Percentiles rank a stretch among this genome's conserved stretches.
phyloP scores from a whole-genome alignment of 2,113 vertebrate species.

The Illadopsis cleaveri region DNA sequence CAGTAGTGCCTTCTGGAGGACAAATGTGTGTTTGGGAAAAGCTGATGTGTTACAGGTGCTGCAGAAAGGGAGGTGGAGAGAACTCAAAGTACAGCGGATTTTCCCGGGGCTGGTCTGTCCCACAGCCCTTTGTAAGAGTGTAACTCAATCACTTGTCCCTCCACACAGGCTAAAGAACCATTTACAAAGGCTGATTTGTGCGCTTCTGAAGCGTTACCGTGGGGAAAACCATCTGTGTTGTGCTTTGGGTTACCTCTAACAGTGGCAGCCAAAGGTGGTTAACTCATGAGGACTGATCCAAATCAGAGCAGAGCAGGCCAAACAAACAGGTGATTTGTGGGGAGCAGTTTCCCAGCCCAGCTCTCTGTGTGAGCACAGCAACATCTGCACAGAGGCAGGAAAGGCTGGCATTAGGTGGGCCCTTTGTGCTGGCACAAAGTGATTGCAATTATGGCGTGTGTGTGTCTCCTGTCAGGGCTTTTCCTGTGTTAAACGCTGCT shows the following conservation, averaged over 20 bases:
- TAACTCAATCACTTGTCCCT: background rate
- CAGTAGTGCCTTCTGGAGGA: background rate
- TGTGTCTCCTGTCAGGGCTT: background rate
- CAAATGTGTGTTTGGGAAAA: background rate
- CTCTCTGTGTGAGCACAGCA: background rate
- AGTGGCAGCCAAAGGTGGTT: background rate
- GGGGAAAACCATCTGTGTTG: background rate
- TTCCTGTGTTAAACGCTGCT: background rate
- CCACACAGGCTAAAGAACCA: background rate
- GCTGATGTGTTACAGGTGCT: background rate
- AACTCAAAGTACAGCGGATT: background rate
- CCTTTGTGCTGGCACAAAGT: background rate
- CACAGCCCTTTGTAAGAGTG: background rate
- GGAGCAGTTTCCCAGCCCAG: background rate
- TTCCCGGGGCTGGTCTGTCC: background rate
- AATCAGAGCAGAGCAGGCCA: background rate
- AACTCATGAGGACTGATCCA: background rate
- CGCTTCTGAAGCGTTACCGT: background rate
- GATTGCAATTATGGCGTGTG: accelerated
- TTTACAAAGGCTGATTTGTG: background rate
- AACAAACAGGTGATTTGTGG: background rate
- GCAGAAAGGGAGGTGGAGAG: background rate
- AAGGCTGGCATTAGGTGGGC: background rate
- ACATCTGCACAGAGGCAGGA: background rate
- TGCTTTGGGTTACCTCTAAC: background rate